Percentiles rank a stretch among this genome's conserved stretches.
These are phyloP conservation scores for Netelia fuscicornis DNA, from an alignment of 2,888 invertebrate species.

Conservation along the genomic window DNA sequence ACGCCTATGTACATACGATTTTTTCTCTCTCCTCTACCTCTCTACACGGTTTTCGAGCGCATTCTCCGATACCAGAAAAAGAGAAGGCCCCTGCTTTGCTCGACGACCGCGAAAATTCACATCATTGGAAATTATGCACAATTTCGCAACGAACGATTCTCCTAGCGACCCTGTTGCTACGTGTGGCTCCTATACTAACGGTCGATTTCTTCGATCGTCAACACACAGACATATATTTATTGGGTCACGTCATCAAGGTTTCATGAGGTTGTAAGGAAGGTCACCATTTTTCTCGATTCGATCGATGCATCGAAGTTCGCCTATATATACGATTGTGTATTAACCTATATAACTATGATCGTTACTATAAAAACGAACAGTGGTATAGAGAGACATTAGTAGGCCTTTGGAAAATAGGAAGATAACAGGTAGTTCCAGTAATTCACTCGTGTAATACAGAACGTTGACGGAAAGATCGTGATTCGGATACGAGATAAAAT, in stretches of 20 bases:
- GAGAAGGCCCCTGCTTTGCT: constrained; percentile 12
- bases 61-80: not conserved
- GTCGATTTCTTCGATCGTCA: constrained; percentile 8
- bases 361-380: not conserved
- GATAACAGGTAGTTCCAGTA: not conserved
- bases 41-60: not conserved
- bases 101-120: constrained; percentile 11
- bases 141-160: constrained; percentile 30
- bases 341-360: not conserved
- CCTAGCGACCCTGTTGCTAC: constrained; percentile 21
- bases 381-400: not conserved
- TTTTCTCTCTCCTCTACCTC: not conserved
- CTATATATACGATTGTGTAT: not conserved
- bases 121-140: constrained; percentile 47
- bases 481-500: not conserved
- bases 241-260: not conserved
- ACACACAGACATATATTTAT: not conserved
- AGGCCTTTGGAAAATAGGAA: not conserved
- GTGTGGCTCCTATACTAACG: not conserved
- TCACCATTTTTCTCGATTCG: not conserved
- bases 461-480: not conserved
- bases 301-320: not conserved
- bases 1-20: constrained; percentile 10
- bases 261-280: not conserved
- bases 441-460: too few species aligned